These are phyloP conservation scores for Lithophane ornitopus DNA, from an alignment of 2,888 invertebrate species.

Conservation along the genomic window DNA sequence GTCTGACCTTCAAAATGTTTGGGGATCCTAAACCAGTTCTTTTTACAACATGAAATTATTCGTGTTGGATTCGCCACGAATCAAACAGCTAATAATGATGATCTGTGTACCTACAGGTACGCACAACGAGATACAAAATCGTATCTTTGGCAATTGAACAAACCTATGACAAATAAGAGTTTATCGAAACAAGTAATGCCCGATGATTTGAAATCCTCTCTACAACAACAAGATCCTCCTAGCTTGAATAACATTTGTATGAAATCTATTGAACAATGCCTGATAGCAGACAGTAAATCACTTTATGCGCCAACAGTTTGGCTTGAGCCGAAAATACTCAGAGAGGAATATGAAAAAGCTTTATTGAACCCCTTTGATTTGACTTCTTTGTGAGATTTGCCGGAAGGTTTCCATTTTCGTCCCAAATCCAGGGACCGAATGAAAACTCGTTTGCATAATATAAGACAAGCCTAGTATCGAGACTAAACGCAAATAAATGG, in stretches of 20 bases:
- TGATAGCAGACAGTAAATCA: conserved; percentile 51
- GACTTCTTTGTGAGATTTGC: conserved; percentile 73
- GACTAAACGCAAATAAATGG: conserved; percentile 87
- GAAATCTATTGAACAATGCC: conserved; percentile 66
- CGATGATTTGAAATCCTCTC: conserved; percentile 41
- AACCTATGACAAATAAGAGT: not conserved
- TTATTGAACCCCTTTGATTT: conserved; percentile 75
- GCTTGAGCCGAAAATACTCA: conserved; percentile 64
- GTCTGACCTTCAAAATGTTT: conserved; percentile 45
- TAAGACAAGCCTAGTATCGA: conserved; percentile 82
- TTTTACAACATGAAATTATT: conserved; percentile 33
- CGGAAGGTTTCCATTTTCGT: conserved; percentile 72
- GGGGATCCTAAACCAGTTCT: conserved; percentile 46
- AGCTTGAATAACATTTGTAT: conserved; percentile 61
- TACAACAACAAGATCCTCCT: conserved; percentile 57
- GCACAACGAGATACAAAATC: not conserved
- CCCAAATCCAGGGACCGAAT: conserved; percentile 75
- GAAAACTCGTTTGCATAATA: conserved; percentile 86
- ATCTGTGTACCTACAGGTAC: conserved; percentile 4
- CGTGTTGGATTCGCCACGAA: conserved; percentile 10
- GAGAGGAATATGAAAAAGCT: conserved; percentile 71
- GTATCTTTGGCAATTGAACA: not conserved
- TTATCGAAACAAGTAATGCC: conserved; percentile 35
- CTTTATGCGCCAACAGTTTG: conserved; percentile 58
- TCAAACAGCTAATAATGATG: conserved; percentile 12